A percentile compares a stretch with the other conserved stretches of the same genome.
phyloP scores from a whole-genome alignment of 2,888 invertebrate species.

The Cephalotes varians region DNA sequence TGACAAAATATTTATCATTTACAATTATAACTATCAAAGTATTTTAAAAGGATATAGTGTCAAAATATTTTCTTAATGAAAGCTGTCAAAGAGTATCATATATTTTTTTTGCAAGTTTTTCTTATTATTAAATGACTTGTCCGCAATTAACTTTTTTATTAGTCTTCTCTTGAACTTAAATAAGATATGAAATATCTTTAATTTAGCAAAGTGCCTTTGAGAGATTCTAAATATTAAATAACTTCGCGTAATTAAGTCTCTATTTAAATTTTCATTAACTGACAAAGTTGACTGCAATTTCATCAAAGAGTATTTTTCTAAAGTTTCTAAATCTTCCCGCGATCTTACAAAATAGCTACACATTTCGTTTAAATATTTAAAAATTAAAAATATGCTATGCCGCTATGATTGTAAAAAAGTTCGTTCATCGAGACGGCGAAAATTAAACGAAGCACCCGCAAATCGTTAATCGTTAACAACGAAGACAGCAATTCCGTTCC shows the following conservation, averaged over 20 bases:
- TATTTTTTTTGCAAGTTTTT: background rate
- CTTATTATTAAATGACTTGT: background rate
- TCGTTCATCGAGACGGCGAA: constrained; percentile 25
- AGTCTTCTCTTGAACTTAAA: background rate
- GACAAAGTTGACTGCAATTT: background rate
- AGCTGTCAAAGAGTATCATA: background rate
- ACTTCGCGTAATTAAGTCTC: background rate
- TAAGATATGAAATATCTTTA: background rate
- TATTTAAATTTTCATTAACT: constrained; percentile 28
- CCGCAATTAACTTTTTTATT: background rate
- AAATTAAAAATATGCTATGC: constrained; percentile 27
- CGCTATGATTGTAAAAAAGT: constrained; percentile 7
- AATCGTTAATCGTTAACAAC: constrained; percentile 59
- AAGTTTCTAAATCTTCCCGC: background rate
- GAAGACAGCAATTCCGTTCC: constrained; percentile 38
- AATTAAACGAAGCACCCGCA: constrained; percentile 46
- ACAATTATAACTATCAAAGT: background rate
- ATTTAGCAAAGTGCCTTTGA: background rate
- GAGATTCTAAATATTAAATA: constrained; percentile 29
- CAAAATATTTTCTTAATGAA: background rate
- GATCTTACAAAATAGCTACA: constrained; percentile 5
- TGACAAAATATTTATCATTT: constrained; percentile 2
- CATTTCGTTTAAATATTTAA: background rate
- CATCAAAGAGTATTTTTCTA: background rate
- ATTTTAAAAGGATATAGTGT: background rate